Evolutionary conservation across 2,797 vertebrate species (phyloP).

Genomic region (Siniperca undulata): DNA sequence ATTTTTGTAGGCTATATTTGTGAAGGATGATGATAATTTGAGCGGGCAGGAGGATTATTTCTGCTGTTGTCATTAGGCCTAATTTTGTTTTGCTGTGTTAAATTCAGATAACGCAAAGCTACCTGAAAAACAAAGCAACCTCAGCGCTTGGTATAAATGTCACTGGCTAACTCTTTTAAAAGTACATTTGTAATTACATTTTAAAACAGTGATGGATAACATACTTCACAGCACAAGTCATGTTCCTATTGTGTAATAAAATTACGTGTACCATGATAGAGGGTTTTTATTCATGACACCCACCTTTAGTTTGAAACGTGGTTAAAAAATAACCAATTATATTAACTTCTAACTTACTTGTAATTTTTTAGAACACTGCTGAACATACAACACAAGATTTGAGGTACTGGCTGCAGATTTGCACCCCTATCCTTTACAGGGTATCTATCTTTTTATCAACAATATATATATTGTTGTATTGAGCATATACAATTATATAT

Average conservation of each 20-base stretch:
- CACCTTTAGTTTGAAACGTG: too few relatives aligned
- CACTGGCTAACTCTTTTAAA: neutral
- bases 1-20: constrained; percentile 27
- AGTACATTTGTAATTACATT: neutral
- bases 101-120: constrained; percentile 20
- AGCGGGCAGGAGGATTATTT: constrained; percentile 44
- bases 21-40: constrained; percentile 43
- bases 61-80: constrained; percentile 32
- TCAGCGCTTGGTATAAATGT: neutral
- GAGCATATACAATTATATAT: neutral
- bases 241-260: neutral
- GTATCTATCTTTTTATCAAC: neutral
- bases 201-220: neutral
- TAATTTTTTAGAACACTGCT: neutral
- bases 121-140: constrained; percentile 20
- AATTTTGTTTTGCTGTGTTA: constrained; percentile 20
- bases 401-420: neutral
- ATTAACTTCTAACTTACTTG: neutral
- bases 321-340: too few relatives aligned
- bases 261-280: neutral
- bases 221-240: neutral
- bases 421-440: too few relatives aligned
- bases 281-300: neutral
- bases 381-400: too few relatives aligned
- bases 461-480: neutral